phyloP scores from a whole-genome alignment of 2,888 invertebrate species.

The Trichopoda pennipes region DNA sequence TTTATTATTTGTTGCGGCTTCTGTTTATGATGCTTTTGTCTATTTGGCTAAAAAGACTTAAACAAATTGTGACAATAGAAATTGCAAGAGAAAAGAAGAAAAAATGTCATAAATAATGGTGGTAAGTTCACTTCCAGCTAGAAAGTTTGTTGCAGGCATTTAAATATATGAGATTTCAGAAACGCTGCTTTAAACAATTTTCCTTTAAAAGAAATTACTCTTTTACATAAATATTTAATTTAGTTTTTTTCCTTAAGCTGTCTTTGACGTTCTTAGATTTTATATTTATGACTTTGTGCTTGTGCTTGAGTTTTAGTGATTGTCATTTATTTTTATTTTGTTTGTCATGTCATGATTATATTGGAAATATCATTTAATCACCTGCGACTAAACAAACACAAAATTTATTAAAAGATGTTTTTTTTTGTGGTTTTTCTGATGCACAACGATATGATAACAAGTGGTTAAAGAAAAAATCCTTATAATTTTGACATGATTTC shows the following conservation, averaged over 20 bases:
- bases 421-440: too few relatives aligned
- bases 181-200: not conserved
- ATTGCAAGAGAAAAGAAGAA: conserved; percentile 1
- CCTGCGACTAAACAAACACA: not conserved
- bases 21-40: conserved; percentile 62
- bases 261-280: not conserved
- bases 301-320: conserved; percentile 31
- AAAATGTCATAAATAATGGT: conserved; percentile 25
- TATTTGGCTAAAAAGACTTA: conserved; percentile 16
- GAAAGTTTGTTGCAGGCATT: not conserved
- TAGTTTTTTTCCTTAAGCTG: not conserved
- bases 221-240: not conserved
- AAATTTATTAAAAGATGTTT: not conserved
- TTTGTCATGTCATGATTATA: conserved; percentile 53
- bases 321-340: conserved; percentile 49
- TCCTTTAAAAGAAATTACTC: conserved; percentile 9
- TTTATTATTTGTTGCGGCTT: conserved; percentile 58
- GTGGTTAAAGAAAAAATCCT: conserved; percentile 12
- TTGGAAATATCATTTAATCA: conserved; percentile 23
- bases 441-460: not conserved
- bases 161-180: conserved; percentile 1
- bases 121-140: not conserved
- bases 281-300: not conserved
- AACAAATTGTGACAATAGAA: conserved; percentile 39
- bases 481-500: conserved; percentile 38